Conservation (phyloP, 2,888 invertebrate species). For the Vesta saturnalis region DNA sequence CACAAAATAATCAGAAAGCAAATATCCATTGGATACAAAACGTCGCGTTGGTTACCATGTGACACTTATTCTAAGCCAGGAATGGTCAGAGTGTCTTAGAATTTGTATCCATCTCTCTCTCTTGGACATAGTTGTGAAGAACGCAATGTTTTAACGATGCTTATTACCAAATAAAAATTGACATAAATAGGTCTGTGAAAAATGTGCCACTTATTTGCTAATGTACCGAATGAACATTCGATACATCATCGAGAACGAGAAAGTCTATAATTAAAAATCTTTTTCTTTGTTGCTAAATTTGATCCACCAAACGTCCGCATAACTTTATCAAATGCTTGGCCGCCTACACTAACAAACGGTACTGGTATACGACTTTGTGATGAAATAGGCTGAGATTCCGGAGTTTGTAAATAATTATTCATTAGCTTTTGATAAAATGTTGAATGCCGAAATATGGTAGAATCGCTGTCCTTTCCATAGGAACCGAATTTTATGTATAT, state of each 20-base stretch:
- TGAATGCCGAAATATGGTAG: neutral
- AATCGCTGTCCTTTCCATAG: neutral
- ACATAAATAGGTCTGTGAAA: neutral
- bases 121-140: neutral
- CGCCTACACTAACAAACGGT: too few relatives aligned
- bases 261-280: neutral
- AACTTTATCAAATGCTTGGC: neutral
- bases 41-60: neutral
- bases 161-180: neutral
- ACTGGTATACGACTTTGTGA: neutral
- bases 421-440: neutral
- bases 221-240: neutral
- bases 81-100: neutral
- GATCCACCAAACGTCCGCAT: neutral
- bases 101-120: neutral
- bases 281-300: neutral
- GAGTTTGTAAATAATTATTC: neutral
- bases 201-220: neutral
- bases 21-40: neutral
- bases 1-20: neutral
- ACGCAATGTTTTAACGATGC: neutral
- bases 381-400: neutral
- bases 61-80: neutral
- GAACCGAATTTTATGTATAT: neutral
- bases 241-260: neutral